A percentile compares a stretch with the other conserved stretches of the same genome.
Evolutionary conservation across 2,113 vertebrate genomes (phyloP).

Genomic region (Oxyruncus cristatus): DNA sequence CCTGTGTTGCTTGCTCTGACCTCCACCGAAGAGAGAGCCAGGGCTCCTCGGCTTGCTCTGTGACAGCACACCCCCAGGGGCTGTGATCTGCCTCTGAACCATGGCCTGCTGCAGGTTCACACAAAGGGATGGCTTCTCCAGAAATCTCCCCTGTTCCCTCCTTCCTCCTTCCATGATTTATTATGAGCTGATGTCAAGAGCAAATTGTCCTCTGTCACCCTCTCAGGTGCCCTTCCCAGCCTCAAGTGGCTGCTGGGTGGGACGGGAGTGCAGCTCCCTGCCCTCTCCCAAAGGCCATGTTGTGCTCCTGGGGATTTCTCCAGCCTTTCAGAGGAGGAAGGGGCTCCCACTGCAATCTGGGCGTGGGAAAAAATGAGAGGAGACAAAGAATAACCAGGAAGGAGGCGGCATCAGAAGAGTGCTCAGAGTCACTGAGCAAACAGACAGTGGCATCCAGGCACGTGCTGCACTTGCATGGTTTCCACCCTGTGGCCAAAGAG

Average conservation of each 20-base stretch:
- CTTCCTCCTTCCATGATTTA: background rate
- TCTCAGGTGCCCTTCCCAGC: background rate
- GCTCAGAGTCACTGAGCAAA: background rate
- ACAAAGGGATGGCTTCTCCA: background rate
- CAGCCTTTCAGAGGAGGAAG: accelerated
- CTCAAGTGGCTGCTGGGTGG: background rate
- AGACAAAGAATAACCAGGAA: background rate
- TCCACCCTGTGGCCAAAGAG: background rate
- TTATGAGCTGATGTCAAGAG: background rate
- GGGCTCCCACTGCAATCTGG: background rate
- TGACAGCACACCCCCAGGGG: background rate
- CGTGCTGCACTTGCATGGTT: background rate
- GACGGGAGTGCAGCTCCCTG: background rate
- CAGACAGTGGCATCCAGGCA: background rate
- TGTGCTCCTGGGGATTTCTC: background rate
- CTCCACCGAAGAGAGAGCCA: background rate
- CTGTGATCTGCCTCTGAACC: background rate
- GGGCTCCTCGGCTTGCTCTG: accelerated
- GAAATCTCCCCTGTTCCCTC: background rate
- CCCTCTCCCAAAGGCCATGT: background rate
- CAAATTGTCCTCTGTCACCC: background rate
- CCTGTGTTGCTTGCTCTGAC: background rate
- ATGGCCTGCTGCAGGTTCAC: background rate
- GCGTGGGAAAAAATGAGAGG: background rate
- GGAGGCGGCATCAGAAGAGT: background rate